A percentile compares a stretch with the other conserved stretches of the same genome.
These are phyloP conservation scores for Sardinella longiceps DNA, from an alignment of 2,797 vertebrate species.

Conservation along the genomic window DNA sequence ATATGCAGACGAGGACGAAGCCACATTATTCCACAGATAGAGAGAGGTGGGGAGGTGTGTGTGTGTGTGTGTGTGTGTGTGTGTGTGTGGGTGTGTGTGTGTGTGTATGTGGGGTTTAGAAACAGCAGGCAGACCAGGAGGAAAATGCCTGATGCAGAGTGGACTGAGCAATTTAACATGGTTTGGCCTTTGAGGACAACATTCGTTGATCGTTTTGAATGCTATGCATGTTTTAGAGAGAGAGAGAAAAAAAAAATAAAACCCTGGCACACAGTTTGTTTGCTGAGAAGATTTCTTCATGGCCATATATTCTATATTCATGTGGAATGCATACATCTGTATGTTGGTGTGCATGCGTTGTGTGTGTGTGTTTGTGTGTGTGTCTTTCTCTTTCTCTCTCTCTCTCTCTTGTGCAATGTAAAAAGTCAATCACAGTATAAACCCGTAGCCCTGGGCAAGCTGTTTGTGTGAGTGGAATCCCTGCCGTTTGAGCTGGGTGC, in stretches of 20 bases:
- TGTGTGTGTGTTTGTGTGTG: not conserved
- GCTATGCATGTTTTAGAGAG: too few species aligned
- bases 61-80: too few species aligned
- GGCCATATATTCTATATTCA: not conserved
- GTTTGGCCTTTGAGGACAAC: not conserved
- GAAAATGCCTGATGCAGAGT: not conserved
- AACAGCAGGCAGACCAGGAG: not conserved
- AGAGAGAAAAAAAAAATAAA: too few species aligned
- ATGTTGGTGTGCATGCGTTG: not conserved
- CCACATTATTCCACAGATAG: slow-evolving; percentile 15
- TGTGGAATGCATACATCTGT: not conserved
- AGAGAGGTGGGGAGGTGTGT: not conserved
- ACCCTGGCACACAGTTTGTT: not conserved
- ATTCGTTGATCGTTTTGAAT: not conserved
- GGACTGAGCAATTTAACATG: not conserved
- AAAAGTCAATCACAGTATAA: slow-evolving; percentile 22
- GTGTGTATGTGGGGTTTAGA: not conserved
- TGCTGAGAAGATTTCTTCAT: not conserved
- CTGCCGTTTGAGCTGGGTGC: slow-evolving; percentile 8
- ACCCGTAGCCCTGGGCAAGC: slow-evolving; percentile 1
- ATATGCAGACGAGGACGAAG: slow-evolving; percentile 13
- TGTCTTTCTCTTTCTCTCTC: not conserved
- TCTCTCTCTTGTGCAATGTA: not conserved
- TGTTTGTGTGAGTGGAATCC: slow-evolving; percentile 24
- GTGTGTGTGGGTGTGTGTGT: too few species aligned